Percentiles rank a stretch among this genome's conserved stretches.
Conservation (phyloP, 2,113 vertebrate genomes). For the Lonchura striata region DNA sequence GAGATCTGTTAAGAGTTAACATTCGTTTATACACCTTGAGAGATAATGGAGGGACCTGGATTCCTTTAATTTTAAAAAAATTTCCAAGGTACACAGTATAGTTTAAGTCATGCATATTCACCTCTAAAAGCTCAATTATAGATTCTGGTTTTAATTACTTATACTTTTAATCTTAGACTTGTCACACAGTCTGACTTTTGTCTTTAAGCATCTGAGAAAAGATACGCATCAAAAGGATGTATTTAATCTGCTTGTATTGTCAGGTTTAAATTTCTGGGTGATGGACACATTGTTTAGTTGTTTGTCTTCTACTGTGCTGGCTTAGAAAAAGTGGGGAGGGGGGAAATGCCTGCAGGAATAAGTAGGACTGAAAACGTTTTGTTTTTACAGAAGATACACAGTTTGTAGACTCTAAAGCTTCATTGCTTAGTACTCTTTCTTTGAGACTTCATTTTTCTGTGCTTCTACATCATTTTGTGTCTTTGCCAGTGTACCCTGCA, state of each 20-base stretch:
- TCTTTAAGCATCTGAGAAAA: not conserved
- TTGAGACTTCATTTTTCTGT: not conserved
- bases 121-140: not conserved
- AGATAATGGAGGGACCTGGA: not conserved
- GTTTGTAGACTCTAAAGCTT: not conserved
- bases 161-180: not conserved
- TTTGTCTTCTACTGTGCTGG: not conserved
- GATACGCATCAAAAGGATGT: not conserved
- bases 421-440: not conserved
- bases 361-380: not conserved
- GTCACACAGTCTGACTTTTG: not conserved
- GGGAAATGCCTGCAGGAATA: not conserved
- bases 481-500: not conserved
- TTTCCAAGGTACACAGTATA: not conserved
- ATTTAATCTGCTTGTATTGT: not conserved
- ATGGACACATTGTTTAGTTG: not conserved
- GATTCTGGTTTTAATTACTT: not conserved
- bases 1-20: not conserved
- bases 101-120: not conserved
- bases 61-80: not conserved
- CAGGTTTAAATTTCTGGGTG: not conserved
- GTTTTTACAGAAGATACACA: accelerated
- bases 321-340: not conserved
- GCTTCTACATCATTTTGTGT: not conserved
- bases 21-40: not conserved